These are phyloP conservation scores for Petrocephalus schoutedeni DNA, from an alignment of 2,797 vertebrate genomes.

Conservation along the genomic window DNA sequence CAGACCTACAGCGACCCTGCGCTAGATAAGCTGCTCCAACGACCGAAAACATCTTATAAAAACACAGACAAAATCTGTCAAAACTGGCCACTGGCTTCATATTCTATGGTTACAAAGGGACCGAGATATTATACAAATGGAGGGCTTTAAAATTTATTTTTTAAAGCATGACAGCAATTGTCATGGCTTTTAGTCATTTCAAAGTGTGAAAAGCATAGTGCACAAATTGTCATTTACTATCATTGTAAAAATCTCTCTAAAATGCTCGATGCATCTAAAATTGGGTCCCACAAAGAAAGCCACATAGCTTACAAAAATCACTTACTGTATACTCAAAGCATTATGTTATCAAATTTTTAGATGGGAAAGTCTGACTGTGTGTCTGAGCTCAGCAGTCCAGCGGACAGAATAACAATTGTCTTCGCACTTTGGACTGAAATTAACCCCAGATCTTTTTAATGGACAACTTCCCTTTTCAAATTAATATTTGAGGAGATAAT, in stretches of 20 bases:
- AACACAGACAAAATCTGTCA: constrained; percentile 3
- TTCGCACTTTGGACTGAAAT: neutral
- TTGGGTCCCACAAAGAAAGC: neutral
- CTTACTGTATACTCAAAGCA: neutral
- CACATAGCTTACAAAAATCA: neutral
- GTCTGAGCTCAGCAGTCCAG: neutral
- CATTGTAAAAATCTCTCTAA: neutral
- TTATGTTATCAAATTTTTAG: neutral
- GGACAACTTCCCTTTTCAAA: neutral
- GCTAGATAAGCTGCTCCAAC: neutral
- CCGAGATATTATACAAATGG: neutral
- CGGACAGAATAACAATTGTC: neutral
- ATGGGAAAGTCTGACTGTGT: neutral
- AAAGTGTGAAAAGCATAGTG: neutral
- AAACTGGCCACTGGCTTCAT: neutral
- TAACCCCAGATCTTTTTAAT: neutral
- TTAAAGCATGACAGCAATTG: neutral
- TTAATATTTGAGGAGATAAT: neutral
- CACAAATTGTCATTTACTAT: neutral
- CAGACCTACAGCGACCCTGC: neutral
- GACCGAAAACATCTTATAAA: neutral
- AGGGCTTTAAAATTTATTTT: neutral
- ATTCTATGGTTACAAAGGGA: neutral
- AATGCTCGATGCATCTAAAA: neutral
- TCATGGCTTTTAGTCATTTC: neutral